phyloP scores from a whole-genome alignment of 2,888 invertebrate species.

The Tiliacea citrago region DNA sequence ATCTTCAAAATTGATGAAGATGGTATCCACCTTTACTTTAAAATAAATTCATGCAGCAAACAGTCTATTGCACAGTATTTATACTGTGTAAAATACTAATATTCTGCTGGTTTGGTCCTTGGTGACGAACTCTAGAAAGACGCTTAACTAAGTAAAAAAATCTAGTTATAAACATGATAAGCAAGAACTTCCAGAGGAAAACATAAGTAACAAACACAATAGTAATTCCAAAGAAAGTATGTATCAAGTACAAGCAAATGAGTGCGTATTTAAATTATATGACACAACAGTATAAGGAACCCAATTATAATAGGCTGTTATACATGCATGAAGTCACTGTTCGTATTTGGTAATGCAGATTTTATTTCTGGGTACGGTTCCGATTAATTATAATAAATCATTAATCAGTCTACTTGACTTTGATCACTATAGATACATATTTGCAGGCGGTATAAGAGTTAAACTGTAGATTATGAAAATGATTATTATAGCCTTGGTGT shows the following conservation, averaged over 20 bases:
- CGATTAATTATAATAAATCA: neutral
- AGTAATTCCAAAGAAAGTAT: conserved; percentile 40
- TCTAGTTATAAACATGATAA: neutral
- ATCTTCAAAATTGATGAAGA: neutral
- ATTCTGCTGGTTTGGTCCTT: neutral
- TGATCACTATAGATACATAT: too few species aligned
- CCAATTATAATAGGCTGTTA: neutral
- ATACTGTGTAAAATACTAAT: neutral
- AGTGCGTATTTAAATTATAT: conserved; percentile 55
- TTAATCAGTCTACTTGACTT: neutral
- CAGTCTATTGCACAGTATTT: neutral
- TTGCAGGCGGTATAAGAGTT: neutral
- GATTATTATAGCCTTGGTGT: neutral
- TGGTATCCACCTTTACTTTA: neutral
- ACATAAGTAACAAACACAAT: conserved; percentile 13
- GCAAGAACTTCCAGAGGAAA: conserved; percentile 6
- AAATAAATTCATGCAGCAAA: neutral
- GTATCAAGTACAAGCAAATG: conserved; percentile 47
- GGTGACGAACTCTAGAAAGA: neutral
- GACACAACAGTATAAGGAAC: conserved; percentile 38
- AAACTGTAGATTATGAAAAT: neutral
- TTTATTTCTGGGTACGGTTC: conserved; percentile 29
- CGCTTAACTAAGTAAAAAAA: too few species aligned
- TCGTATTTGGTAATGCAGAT: conserved; percentile 7
- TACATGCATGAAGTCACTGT: conserved; percentile 29